Evolutionary conservation across 2,888 invertebrate species (phyloP).

Genomic region (Exocentrus adspersus): DNA sequence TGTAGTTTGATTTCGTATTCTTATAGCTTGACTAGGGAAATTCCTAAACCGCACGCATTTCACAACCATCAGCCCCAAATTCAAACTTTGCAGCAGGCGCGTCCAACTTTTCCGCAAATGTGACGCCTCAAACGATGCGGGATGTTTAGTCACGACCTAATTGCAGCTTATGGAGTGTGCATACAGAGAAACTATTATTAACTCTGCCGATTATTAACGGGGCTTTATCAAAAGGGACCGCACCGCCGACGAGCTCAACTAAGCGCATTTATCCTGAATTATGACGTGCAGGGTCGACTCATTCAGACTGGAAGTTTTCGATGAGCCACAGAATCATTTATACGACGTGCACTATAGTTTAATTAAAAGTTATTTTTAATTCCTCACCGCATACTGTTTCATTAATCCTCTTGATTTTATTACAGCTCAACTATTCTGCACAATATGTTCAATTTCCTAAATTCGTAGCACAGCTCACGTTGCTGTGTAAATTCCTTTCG

Average conservation of each 20-base stretch:
- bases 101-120: conserved; percentile 1
- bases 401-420: no score
- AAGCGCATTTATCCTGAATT: background rate
- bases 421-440: no score
- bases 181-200: conserved; percentile 26
- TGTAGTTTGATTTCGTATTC: no score
- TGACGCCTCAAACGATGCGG: background rate
- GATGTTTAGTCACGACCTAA: conserved; percentile 20
- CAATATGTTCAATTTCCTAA: no score
- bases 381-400: no score
- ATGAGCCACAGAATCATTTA: no score
- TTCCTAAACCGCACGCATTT: background rate
- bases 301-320: background rate
- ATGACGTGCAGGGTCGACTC: background rate
- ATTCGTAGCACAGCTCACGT: no score
- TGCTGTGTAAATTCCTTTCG: no score
- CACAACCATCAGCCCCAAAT: background rate
- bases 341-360: no score
- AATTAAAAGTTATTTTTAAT: no score
- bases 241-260: background rate
- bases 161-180: conserved; percentile 11
- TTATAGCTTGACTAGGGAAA: no score
- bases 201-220: conserved; percentile 9
- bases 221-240: background rate
- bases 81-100: background rate